Conservation (phyloP, 2,113 vertebrate species). For the Gila orcuttii region DNA sequence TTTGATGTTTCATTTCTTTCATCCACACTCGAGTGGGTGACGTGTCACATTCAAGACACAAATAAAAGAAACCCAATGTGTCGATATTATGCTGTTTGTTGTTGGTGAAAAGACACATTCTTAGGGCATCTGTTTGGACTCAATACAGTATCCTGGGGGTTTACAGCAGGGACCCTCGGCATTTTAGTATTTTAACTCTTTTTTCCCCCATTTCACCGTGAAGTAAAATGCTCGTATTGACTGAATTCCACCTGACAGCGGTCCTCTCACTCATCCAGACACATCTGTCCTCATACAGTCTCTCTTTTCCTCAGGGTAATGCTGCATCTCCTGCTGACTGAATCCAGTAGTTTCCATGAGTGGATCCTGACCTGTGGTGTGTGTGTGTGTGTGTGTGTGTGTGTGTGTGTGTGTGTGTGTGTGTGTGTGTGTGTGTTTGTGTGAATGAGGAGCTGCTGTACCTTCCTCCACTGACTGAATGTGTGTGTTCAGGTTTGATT, state of each 20-base stretch:
- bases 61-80: too few relatives aligned
- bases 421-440: background rate
- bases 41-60: background rate
- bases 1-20: background rate
- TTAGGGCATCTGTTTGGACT: background rate
- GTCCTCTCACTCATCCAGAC: conserved; percentile 38
- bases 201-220: background rate
- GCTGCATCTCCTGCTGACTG: conserved; percentile 10
- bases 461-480: background rate
- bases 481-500: background rate
- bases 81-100: background rate
- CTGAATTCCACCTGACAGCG: conserved; percentile 51
- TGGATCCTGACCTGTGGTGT: background rate
- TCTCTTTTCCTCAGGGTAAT: background rate
- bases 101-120: background rate
- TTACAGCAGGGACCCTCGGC: background rate
- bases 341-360: background rate
- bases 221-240: conserved; percentile 32
- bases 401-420: too few relatives aligned
- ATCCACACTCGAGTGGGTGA: background rate
- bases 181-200: background rate
- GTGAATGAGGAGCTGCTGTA: background rate
- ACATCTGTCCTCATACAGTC: background rate
- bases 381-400: too few relatives aligned
- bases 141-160: background rate